Base-by-base conservation (phyloP, 2,113 vertebrate species). In the Podiceps cristatus region DNA sequence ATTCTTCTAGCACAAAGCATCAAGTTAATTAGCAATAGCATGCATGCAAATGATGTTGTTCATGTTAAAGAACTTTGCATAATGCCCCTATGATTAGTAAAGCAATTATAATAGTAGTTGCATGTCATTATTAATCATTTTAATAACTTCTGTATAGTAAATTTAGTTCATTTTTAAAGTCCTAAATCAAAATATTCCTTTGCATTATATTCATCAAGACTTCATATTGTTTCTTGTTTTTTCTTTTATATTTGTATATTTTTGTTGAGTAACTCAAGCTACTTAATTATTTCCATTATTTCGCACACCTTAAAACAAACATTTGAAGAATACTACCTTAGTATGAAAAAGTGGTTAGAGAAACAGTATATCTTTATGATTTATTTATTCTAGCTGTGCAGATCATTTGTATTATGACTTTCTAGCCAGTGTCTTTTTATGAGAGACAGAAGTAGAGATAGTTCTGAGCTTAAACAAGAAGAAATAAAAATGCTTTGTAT, bases 1-100 rank as follows among this genome's bases (percentile, higher is more conserved):
- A 64, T 96, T 97, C 69, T 89, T 86, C 78, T 83, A 58, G 66
- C 59, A 94, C 44, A 95, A 69, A 95, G 24, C 56, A 77, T 90
- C 77, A 62, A 97, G 68, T 35, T 97, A 95, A 97, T 98, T 97
- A 97, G 81, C 59, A 96, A 59, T 28, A 94, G 29, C 87, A 95
- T 4, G 11, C 49, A 98, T 93, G 83, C 52, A 98, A 96, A 97
- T 96, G 24, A 91, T 80, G 50, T 69, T 95, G 45, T 85, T 98
- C 75, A 71, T 94, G 93, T 97, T 94, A 91, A 66, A 95, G 78
- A 93, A 86, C 28, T 97, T 95, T 96, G 55, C 75, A 84, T 96
- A 86, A 88, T 94, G n/a, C 4, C 84, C 76, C 35, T 73, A 79
- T 81, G 83, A 93, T 97, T 97, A 91, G 58, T 64, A 96, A 93